Conservation (phyloP, 2,888 invertebrate species). For the Sinhomidia bicolor region DNA sequence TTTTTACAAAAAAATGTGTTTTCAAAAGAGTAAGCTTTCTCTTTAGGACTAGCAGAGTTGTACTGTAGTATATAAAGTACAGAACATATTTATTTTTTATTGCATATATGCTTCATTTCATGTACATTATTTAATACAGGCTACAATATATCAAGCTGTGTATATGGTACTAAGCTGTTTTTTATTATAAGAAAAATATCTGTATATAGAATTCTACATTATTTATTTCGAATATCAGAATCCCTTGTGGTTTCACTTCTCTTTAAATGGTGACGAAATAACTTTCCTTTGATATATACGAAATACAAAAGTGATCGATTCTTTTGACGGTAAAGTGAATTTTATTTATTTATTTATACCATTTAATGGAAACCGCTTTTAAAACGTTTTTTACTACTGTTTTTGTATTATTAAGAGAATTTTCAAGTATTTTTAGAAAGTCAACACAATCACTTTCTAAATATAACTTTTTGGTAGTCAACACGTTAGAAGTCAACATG, state of each 20-base stretch:
- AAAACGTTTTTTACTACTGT: neutral
- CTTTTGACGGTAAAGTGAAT: neutral
- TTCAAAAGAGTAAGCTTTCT: neutral
- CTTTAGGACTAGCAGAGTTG: neutral
- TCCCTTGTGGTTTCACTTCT: neutral
- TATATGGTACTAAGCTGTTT: neutral
- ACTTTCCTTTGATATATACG: neutral
- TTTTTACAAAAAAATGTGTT: constrained; percentile 21
- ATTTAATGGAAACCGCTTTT: neutral
- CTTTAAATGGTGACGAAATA: neutral
- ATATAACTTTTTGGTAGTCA: too few species aligned
- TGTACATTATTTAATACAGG: neutral
- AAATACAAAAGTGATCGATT: neutral
- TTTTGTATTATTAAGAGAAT: neutral
- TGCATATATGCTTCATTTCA: neutral
- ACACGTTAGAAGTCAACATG: too few species aligned
- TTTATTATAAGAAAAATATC: neutral
- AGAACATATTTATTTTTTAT: too few species aligned
- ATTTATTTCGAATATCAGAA: too few species aligned
- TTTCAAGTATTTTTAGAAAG: too few species aligned
- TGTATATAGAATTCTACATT: neutral
- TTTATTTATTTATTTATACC: neutral
- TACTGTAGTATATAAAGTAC: neutral
- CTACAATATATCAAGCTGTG: neutral
- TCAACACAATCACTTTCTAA: too few species aligned